phyloP scores from a whole-genome alignment of 2,113 vertebrate genomes.

The Heterochromis multidens region DNA sequence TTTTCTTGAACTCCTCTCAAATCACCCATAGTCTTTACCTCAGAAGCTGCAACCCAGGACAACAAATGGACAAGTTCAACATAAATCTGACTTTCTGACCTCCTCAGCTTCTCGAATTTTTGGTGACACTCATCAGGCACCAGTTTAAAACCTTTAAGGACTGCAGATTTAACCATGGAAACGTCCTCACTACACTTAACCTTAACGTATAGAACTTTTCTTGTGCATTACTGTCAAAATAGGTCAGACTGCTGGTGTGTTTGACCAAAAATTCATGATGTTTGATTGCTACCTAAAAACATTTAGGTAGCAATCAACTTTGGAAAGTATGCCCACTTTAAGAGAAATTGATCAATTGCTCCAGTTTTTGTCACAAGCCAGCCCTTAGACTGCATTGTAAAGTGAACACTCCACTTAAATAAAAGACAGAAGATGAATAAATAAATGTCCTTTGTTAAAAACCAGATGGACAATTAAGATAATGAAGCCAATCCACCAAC shows the following conservation, averaged over 20 bases:
- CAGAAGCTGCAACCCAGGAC: background rate
- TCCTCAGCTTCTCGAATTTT: background rate
- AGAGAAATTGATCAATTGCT: background rate
- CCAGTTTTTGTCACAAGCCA: background rate
- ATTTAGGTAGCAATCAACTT: background rate
- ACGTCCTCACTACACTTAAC: background rate
- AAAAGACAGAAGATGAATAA: background rate
- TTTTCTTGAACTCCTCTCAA: background rate
- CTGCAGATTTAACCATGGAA: background rate
- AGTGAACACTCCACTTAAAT: background rate
- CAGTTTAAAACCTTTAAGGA: background rate
- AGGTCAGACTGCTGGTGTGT: no score
- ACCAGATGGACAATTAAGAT: background rate
- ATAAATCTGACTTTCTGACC: background rate
- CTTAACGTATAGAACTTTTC: background rate
- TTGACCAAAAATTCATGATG: no score
- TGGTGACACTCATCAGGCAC: background rate
- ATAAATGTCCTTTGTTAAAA: background rate
- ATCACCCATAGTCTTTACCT: background rate
- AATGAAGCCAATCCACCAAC: background rate
- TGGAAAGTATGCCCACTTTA: no score
- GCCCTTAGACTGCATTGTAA: background rate
- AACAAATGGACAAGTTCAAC: background rate
- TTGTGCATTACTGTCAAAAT: background rate
- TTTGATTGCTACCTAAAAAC: background rate